Evolutionary conservation across 2,888 invertebrate species (phyloP), one percentile per base, ranked within the genome.

Genomic region (Eupithecia subumbrata): DNA sequence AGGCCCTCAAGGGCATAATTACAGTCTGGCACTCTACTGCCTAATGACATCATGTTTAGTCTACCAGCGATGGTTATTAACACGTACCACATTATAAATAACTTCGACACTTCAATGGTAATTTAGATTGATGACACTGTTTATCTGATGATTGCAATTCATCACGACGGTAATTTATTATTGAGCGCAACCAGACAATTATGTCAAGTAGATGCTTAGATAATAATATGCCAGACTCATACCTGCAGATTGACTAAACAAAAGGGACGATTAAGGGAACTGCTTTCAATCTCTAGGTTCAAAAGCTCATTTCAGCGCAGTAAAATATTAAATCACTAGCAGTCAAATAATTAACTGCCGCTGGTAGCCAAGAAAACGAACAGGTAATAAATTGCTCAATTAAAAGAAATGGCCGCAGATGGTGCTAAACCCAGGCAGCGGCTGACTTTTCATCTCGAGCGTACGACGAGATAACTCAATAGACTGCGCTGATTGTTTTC

Each of bases 1-100:
- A 43, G 22, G 18, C 11, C 69, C 74, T 66, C 52, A 63, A 70
- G 72, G 74, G 74, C 69, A 72, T 74, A 67, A 72, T 77, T 70
- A 74, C 63, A 69, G 22, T 22, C 52, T 56, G 37, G 63, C 66
- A 67, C 74, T 72, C 18, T 72, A 71, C 22, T 34, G 72, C 81
- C 82, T 87, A 86, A 89, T 89, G 89, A 88, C 87, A 84, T 86
- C 85, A 83, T 89, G 87, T 89, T 91, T 90, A 89, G 90, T 89
- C 89, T 84, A 85, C 76, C 75, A 80, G 75, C 80, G 79, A 80
- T 77, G 74, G 74, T 79, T 76, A 82, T 85, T 84, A 84, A 80
- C 83, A 83, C 80, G 78, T 84, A 83, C 78, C 80, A 85, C 85
- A 83, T 86, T 84, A 85, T 84, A 86, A 85, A 84, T 84, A 87